Conservation (phyloP, 2,888 invertebrate genomes). For the Acleris sparsana region DNA sequence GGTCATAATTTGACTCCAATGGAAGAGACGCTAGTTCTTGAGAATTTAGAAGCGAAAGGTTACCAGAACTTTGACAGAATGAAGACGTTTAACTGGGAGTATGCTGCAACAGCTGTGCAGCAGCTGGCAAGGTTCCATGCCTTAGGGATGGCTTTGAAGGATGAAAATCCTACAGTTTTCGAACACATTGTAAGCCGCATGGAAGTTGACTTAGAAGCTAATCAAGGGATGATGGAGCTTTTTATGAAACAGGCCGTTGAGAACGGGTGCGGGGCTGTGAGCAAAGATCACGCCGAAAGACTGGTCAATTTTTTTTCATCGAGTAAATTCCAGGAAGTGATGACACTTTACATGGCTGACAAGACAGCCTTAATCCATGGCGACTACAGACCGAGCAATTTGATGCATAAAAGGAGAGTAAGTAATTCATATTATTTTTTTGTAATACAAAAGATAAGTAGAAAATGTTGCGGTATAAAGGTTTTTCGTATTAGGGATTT, state of each 20-base stretch:
- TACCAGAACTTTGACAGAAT: slow-evolving; percentile 34
- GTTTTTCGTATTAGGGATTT: no score
- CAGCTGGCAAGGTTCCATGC: slow-evolving; percentile 40
- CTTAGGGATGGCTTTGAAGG: slow-evolving; percentile 24
- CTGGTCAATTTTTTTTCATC: slow-evolving; percentile 12
- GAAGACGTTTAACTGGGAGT: slow-evolving; percentile 34
- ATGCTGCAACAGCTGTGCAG: slow-evolving; percentile 27
- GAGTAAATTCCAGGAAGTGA: neutral
- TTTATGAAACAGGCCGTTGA: slow-evolving; percentile 4
- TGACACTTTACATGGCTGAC: neutral
- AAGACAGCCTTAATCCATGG: slow-evolving; percentile 26
- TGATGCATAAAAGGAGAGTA: slow-evolving; percentile 32
- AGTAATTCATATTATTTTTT: neutral
- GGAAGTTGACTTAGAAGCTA: neutral
- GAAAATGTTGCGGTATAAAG: no score
- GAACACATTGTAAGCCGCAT: neutral
- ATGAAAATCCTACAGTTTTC: slow-evolving; percentile 31
- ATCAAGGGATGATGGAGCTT: neutral
- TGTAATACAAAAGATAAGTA: no score
- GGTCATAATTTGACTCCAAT: slow-evolving; percentile 2
- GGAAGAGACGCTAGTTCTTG: slow-evolving; percentile 36
- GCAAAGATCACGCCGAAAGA: slow-evolving; percentile 6
- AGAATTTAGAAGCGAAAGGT: slow-evolving; percentile 33
- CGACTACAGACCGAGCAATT: slow-evolving; percentile 37
- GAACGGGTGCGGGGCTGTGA: neutral